phyloP scores from a whole-genome alignment of 2,797 vertebrate genomes.

The Tapera naevia region DNA sequence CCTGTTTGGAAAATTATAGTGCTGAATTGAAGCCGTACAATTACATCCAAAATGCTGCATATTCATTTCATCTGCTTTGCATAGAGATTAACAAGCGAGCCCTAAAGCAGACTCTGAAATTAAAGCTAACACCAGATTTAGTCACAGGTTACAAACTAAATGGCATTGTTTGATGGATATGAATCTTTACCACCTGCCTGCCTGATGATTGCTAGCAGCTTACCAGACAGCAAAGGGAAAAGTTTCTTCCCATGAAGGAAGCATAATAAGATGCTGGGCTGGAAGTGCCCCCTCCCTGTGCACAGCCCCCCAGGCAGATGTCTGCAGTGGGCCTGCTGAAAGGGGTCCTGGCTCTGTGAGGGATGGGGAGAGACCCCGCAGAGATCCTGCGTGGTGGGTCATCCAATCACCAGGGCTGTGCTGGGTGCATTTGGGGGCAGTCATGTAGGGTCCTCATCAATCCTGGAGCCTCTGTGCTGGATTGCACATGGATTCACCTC shows the following conservation, averaged over 20 bases:
- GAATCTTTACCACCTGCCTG: constrained; percentile 82
- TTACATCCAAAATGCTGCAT: constrained; percentile 99
- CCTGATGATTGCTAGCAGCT: constrained; percentile 78
- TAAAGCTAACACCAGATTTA: constrained; percentile 84
- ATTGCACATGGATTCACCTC: background rate
- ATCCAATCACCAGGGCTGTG: too few species aligned
- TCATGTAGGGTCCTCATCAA: background rate
- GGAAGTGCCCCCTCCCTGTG: background rate
- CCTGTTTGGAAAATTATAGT: constrained; percentile 98
- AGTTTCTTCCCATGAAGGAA: constrained; percentile 61
- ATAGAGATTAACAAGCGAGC: constrained; percentile 93
- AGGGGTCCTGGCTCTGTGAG: background rate
- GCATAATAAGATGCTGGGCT: constrained; percentile 20
- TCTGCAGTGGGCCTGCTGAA: constrained; percentile 18
- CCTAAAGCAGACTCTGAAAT: constrained; percentile 80
- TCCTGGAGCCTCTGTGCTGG: background rate
- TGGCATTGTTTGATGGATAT: constrained; percentile 81
- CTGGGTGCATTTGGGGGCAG: rapidly evolving
- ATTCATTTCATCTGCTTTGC: constrained; percentile 96
- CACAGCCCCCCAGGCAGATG: constrained; percentile 16
- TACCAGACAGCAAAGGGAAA: constrained; percentile 67
- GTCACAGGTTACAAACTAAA: constrained; percentile 84
- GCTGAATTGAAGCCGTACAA: constrained; percentile 97
- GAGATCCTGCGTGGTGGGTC: background rate
- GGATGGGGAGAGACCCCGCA: background rate